Percentiles rank a stretch among this genome's conserved stretches.
phyloP scores from a whole-genome alignment of 2,113 vertebrate species.

The Seriola dumerili region DNA sequence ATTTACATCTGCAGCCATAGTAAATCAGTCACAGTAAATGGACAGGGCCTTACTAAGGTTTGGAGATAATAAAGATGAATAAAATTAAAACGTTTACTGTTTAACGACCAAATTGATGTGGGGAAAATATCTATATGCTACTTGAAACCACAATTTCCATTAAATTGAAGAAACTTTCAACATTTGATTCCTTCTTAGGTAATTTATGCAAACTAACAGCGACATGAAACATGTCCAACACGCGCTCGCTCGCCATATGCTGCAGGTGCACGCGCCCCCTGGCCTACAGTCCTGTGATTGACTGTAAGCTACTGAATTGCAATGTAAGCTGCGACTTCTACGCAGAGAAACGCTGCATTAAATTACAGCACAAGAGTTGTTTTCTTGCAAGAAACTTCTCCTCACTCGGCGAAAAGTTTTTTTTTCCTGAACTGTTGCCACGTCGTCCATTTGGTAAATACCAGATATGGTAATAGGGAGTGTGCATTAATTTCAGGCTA shows the following conservation, averaged over 20 bases:
- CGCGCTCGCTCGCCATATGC: conserved; percentile 92
- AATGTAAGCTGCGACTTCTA: not conserved
- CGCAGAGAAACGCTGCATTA: conserved; percentile 11
- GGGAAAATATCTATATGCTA: not conserved
- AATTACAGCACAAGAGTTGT: conserved; percentile 2
- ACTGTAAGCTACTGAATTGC: not conserved
- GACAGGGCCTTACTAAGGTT: not conserved
- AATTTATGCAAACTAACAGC: conserved; percentile 46
- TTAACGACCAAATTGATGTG: not conserved
- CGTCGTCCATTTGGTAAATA: conserved; percentile 52
- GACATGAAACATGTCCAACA: conserved; percentile 57
- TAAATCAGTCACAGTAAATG: not conserved
- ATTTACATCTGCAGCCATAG: no score
- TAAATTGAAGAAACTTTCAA: conserved; percentile 15
- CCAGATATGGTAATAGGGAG: conserved; percentile 71
- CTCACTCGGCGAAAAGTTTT: not conserved
- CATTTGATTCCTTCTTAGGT: conserved; percentile 36
- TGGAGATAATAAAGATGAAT: no score
- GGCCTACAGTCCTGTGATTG: conserved; percentile 65
- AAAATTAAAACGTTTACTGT: not conserved
- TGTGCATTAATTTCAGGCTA: conserved; percentile 90
- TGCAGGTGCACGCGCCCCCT: conserved; percentile 87
- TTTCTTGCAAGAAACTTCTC: conserved; percentile 6
- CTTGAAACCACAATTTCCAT: not conserved
- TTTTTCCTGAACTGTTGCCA: conserved; percentile 40